These are phyloP conservation scores for Pedionomus torquatus DNA, from an alignment of 2,113 vertebrate species.

Conservation along the genomic window DNA sequence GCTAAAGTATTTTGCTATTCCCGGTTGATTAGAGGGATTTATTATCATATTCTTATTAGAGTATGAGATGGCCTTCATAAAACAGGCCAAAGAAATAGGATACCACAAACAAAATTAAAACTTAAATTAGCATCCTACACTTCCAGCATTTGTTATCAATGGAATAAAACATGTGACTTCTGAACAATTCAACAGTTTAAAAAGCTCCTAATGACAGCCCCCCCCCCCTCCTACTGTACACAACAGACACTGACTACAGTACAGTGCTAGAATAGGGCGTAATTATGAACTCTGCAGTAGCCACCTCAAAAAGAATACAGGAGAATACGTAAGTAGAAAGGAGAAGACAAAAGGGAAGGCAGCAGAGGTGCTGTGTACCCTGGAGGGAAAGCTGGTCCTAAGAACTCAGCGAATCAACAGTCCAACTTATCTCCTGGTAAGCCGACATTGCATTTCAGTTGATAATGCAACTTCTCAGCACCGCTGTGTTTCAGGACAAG, in stretches of 20 bases:
- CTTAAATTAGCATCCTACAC: background rate
- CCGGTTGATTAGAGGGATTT: background rate
- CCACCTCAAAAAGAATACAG: background rate
- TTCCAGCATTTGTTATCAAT: background rate
- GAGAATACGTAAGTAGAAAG: rapidly evolving
- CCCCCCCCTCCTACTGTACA: rapidly evolving
- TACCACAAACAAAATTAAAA: background rate
- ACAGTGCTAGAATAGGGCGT: rapidly evolving
- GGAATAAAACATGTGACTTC: background rate
- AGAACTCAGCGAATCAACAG: conserved; percentile 48
- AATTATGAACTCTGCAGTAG: background rate
- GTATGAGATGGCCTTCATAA: background rate
- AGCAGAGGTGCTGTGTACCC: background rate
- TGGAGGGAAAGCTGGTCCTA: background rate
- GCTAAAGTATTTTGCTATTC: background rate
- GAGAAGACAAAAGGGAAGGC: background rate
- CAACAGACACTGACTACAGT: background rate
- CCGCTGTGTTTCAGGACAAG: conserved; percentile 55
- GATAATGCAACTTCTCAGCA: conserved; percentile 60
- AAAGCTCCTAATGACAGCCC: background rate
- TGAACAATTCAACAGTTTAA: background rate
- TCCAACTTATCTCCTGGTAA: conserved; percentile 34
- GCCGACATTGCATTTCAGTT: background rate
- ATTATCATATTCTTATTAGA: background rate
- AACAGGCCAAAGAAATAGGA: background rate